phyloP scores from a whole-genome alignment of 2,888 invertebrate species.

The Phasia obesa region DNA sequence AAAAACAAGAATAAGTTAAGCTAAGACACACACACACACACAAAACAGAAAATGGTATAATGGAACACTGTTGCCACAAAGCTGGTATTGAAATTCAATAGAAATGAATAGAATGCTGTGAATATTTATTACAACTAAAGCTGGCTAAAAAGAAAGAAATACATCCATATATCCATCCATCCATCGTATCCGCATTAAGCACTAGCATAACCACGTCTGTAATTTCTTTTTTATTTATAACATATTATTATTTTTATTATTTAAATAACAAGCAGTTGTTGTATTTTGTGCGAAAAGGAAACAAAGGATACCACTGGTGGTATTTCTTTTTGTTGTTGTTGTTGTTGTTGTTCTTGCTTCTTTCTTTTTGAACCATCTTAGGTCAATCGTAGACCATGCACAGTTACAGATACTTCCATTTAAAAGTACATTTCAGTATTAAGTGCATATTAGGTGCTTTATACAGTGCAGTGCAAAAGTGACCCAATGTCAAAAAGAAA shows the following conservation, averaged over 20 bases:
- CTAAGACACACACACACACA: neutral
- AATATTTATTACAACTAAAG: conserved; percentile 42
- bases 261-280: conserved; percentile 36
- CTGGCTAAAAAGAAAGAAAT: conserved; percentile 32
- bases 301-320: conserved; percentile 16
- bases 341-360: no score
- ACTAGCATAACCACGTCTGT: conserved; percentile 26
- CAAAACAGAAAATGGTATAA: conserved; percentile 28
- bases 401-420: no score
- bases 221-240: conserved; percentile 29
- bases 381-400: conserved; percentile 17
- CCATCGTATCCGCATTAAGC: conserved; percentile 1
- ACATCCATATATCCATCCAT: conserved; percentile 1
- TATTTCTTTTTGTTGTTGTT: no score
- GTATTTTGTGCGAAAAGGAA: conserved; percentile 24
- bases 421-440: no score
- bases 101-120: conserved; percentile 36
- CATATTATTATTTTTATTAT: conserved; percentile 35
- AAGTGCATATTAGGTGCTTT: no score
- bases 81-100: conserved; percentile 49
- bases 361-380: neutral
- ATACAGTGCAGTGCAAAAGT: no score
- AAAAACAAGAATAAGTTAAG: neutral
- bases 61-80: conserved; percentile 49
- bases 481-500: no score